These are phyloP conservation scores for Ectropis grisescens DNA, from an alignment of 1,140 invertebrate genomes.

Conservation along the genomic window DNA sequence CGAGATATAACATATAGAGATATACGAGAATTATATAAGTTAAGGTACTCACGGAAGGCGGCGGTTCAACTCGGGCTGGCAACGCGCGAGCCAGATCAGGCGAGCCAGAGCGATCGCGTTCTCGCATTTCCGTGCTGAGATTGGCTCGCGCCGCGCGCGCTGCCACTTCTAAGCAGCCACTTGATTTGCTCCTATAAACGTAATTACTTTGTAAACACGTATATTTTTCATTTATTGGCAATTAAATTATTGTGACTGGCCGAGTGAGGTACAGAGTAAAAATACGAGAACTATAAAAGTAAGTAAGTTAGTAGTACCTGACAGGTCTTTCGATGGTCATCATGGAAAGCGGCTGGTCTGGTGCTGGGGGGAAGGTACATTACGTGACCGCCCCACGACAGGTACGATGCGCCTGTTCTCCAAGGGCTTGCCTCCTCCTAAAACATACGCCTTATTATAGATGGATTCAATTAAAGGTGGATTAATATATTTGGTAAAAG, in stretches of 20 bases:
- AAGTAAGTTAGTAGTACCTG: too few relatives aligned
- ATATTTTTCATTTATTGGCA: not conserved
- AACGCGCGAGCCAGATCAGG: constrained; percentile 21
- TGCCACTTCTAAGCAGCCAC: constrained; percentile 47
- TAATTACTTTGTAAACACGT: not conserved
- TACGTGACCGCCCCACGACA: constrained; percentile 75
- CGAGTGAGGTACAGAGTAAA: too few relatives aligned
- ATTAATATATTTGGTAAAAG: too few relatives aligned
- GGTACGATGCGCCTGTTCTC: constrained; percentile 35
- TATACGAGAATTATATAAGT: too few relatives aligned
- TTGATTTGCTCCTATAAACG: constrained; percentile 66
- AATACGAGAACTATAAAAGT: too few relatives aligned
- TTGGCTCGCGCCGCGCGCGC: constrained; percentile 43
- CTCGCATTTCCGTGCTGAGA: constrained; percentile 37
- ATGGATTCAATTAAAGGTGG: too few relatives aligned
- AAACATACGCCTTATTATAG: too few relatives aligned
- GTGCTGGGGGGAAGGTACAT: constrained; percentile 84
- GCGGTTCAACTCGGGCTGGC: constrained; percentile 22
- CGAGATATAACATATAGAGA: too few relatives aligned
- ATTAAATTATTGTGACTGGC: too few relatives aligned
- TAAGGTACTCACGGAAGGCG: constrained; percentile 17
- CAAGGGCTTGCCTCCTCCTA: constrained; percentile 29
- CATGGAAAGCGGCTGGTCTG: constrained; percentile 48
- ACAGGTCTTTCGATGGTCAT: constrained; percentile 40
- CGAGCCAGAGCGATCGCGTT: constrained; percentile 40